Conservation (phyloP, 2,797 vertebrate genomes). For the Crenuchus spilurus region DNA sequence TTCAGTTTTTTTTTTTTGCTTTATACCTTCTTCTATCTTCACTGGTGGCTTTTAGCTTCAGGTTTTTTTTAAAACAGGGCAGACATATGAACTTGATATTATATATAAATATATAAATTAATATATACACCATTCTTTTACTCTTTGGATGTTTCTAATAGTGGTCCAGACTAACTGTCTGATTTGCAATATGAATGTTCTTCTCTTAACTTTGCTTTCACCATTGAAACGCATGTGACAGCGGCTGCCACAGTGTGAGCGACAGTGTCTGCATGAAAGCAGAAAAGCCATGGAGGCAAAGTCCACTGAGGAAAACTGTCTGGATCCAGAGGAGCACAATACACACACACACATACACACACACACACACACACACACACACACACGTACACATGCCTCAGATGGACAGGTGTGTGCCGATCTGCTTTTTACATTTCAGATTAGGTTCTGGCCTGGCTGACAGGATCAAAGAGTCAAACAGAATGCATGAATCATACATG, state of each 20-base stretch:
- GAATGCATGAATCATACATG: neutral
- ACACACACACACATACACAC: neutral
- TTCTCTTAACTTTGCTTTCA: neutral
- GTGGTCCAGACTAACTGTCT: neutral
- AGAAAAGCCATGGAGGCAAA: conserved; percentile 58
- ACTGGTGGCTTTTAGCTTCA: too few species aligned
- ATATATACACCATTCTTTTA: too few species aligned
- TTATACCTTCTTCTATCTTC: too few species aligned
- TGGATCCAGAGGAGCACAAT: conserved; percentile 44
- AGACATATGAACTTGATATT: too few species aligned
- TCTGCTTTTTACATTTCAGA: conserved; percentile 57
- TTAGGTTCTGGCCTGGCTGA: conserved; percentile 53
- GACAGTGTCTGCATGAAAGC: neutral
- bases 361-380: conserved; percentile 1
- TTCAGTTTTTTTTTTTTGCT: too few species aligned
- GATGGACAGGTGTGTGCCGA: neutral
- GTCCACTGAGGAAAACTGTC: conserved; percentile 35
- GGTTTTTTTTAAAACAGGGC: too few species aligned
- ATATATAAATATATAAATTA: too few species aligned
- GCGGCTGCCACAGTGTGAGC: too few species aligned
- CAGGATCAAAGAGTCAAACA: conserved; percentile 50
- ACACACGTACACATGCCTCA: neutral
- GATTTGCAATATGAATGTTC: neutral
- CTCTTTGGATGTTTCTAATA: too few species aligned
- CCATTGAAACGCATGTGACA: neutral